These are phyloP conservation scores for Falcunculus frontatus DNA, from an alignment of 2,113 vertebrate genomes.

Conservation along the genomic window DNA sequence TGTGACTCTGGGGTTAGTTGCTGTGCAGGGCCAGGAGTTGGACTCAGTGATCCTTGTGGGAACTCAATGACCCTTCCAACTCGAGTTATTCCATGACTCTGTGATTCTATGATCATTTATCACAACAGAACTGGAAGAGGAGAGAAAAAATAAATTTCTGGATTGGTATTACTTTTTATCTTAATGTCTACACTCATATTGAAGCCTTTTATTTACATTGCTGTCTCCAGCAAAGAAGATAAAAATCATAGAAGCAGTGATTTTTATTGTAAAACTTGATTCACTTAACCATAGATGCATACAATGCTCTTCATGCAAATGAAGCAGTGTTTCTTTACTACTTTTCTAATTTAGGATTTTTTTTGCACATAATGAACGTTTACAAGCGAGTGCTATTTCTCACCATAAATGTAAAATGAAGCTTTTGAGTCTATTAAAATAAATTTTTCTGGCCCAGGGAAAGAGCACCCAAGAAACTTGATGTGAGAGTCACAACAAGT, in stretches of 20 bases:
- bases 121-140: neutral
- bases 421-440: neutral
- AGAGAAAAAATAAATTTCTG: neutral
- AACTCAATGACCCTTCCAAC: neutral
- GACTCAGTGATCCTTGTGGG: neutral
- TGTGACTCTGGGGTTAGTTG: neutral
- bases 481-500: neutral
- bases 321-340: neutral
- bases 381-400: neutral
- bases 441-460: neutral
- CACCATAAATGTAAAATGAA: neutral
- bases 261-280: neutral
- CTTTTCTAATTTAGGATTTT: neutral
- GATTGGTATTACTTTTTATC: neutral
- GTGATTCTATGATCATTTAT: neutral
- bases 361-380: neutral
- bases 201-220: neutral
- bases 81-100: fast-evolving
- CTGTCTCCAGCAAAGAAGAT: neutral
- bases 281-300: neutral
- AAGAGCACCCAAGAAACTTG: neutral
- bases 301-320: neutral
- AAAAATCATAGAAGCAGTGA: neutral
- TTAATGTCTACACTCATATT: neutral
- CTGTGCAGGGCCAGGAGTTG: neutral